Evolutionary conservation across 2,113 vertebrate species (phyloP).

Genomic region (Scatophagus argus): DNA sequence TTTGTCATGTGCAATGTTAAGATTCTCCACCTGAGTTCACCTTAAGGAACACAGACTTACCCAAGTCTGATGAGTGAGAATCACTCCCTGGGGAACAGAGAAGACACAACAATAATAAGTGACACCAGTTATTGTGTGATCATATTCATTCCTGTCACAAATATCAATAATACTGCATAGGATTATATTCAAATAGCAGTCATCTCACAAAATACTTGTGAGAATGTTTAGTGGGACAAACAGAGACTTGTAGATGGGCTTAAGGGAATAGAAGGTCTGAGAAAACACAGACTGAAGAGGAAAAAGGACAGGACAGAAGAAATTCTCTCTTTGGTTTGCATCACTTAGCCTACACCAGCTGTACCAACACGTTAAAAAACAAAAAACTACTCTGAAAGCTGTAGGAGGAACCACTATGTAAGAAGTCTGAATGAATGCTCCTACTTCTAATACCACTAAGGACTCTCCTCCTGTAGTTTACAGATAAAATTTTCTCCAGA

Average conservation of each 20-base stretch:
- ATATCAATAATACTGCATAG: neutral
- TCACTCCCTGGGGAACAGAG: constrained; percentile 87
- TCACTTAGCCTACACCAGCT: neutral
- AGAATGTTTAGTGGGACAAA: neutral
- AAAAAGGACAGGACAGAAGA: neutral
- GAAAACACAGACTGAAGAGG: neutral
- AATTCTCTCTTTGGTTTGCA: no score
- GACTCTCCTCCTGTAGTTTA: neutral
- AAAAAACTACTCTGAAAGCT: neutral
- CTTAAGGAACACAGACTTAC: constrained; percentile 79
- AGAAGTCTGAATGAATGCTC: neutral
- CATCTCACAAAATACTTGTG: neutral
- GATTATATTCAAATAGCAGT: neutral
- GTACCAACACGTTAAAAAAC: neutral
- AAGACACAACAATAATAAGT: constrained; percentile 28
- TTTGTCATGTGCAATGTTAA: neutral
- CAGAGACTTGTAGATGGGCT: neutral
- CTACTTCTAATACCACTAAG: neutral
- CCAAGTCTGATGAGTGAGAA: constrained; percentile 93
- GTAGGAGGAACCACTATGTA: neutral
- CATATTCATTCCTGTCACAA: neutral
- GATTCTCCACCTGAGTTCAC: neutral
- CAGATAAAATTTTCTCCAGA: neutral
- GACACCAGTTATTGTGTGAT: neutral
- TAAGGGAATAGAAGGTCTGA: neutral